These are phyloP conservation scores for Sclerodermus sp. DNA, from an alignment of 2,888 invertebrate species.

Conservation along the genomic window DNA sequence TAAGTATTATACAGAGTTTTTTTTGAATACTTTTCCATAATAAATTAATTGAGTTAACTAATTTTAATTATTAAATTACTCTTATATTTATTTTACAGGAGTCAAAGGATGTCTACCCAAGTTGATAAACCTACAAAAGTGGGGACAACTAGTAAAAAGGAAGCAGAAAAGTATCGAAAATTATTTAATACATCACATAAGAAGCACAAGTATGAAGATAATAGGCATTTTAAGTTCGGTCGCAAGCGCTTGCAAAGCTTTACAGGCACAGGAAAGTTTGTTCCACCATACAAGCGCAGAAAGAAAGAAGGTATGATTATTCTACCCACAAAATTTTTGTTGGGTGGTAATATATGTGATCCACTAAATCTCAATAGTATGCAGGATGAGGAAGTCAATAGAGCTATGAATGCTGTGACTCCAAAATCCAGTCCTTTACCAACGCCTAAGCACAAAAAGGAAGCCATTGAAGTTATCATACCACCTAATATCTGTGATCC, in stretches of 20 bases:
- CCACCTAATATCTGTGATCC: constrained; percentile 93
- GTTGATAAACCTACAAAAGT: constrained; percentile 56
- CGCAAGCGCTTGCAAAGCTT: constrained; percentile 73
- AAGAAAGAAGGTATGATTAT: constrained; percentile 75
- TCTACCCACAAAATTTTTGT: constrained; percentile 88
- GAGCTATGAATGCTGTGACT: constrained; percentile 85
- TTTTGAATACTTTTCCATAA: not conserved
- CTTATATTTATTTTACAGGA: not conserved
- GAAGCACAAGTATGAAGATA: constrained; percentile 54
- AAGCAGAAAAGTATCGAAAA: constrained; percentile 47
- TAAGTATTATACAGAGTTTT: too few relatives aligned
- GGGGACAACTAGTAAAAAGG: constrained; percentile 46
- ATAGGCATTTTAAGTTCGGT: constrained; percentile 51
- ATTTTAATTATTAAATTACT: not conserved
- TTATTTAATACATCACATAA: constrained; percentile 44
- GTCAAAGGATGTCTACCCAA: constrained; percentile 58
- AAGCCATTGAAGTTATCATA: constrained; percentile 85
- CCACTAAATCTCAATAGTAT: constrained; percentile 92
- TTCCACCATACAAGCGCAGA: constrained; percentile 72
- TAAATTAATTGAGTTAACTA: not conserved
- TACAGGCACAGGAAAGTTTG: constrained; percentile 70
- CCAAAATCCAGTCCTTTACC: constrained; percentile 91
- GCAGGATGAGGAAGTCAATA: constrained; percentile 76
- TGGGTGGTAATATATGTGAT: constrained; percentile 94
- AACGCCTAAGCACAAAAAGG: constrained; percentile 77